Percentiles rank a stretch among this genome's conserved stretches.
Conservation (phyloP, 2,888 invertebrate genomes). For the Dryobota labecula region DNA sequence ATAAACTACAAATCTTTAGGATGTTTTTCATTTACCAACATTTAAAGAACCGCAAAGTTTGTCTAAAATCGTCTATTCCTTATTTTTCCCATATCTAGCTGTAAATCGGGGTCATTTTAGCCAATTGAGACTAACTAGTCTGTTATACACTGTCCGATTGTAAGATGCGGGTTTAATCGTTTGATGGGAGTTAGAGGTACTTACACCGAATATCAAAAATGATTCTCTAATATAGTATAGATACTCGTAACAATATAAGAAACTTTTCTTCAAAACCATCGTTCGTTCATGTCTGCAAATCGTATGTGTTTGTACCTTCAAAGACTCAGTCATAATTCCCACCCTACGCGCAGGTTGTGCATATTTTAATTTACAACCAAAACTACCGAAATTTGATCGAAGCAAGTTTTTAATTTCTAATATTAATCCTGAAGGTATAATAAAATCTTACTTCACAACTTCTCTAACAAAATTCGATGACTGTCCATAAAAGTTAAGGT, state of each 20-base stretch:
- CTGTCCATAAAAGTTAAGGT: conserved; percentile 14
- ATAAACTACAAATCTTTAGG: not conserved
- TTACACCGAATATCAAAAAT: not conserved
- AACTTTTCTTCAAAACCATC: not conserved
- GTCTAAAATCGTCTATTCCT: not conserved
- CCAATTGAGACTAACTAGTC: not conserved
- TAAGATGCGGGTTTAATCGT: conserved; percentile 8
- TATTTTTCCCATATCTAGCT: not conserved
- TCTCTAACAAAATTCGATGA: conserved; percentile 15
- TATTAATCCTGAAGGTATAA: conserved; percentile 7
- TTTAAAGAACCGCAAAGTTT: not conserved
- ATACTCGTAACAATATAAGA: not conserved
- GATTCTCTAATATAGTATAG: not conserved
- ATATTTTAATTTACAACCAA: not conserved
- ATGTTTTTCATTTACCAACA: conserved; percentile 1
- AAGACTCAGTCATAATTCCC: not conserved
- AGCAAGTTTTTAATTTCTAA: not conserved
- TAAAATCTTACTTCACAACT: conserved; percentile 5
- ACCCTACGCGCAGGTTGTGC: not conserved
- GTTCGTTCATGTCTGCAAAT: not conserved
- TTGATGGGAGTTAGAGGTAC: not conserved
- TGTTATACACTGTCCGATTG: not conserved
- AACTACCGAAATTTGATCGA: not conserved
- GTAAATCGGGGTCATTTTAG: not conserved
- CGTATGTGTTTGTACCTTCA: not conserved